These are phyloP conservation scores for Neopipo cinnamomea DNA, from an alignment of 2,113 vertebrate species.

Conservation along the genomic window DNA sequence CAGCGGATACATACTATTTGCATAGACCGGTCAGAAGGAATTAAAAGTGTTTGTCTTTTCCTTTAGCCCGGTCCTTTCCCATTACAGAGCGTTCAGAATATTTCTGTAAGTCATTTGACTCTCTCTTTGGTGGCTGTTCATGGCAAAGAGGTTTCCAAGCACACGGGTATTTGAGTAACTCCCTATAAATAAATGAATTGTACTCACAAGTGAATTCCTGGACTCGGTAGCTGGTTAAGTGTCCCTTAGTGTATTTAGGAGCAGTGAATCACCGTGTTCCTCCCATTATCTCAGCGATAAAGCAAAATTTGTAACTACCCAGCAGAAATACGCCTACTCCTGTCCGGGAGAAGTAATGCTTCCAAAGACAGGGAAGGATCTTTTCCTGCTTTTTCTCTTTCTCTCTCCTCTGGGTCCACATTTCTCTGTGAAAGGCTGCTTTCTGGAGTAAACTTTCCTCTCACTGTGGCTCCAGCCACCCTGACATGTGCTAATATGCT, in stretches of 20 bases:
- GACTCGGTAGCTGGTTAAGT: not conserved
- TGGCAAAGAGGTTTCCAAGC: not conserved
- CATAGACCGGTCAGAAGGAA: slow-evolving; percentile 37
- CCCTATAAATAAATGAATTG: not conserved
- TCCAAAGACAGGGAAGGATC: not conserved
- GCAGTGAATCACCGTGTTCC: not conserved
- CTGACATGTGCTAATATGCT: not conserved
- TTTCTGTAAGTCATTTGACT: not conserved
- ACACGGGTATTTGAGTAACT: not conserved
- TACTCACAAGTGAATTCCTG: not conserved
- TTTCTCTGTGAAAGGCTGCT: not conserved
- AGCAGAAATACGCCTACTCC: not conserved
- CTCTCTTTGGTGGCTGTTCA: not conserved
- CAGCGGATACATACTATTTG: slow-evolving; percentile 15
- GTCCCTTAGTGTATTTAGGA: not conserved
- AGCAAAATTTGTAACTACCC: not conserved
- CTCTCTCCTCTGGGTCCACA: not conserved
- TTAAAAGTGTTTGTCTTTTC: slow-evolving; percentile 33
- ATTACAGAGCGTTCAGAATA: not conserved
- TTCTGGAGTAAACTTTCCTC: not conserved
- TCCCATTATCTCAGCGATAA: not conserved
- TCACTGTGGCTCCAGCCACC: not conserved
- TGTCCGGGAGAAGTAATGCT: not conserved
- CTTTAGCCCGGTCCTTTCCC: not conserved
- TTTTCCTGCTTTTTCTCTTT: not conserved